Conservation (phyloP, 2,797 vertebrate species). For the Peromyscus attwateri region DNA sequence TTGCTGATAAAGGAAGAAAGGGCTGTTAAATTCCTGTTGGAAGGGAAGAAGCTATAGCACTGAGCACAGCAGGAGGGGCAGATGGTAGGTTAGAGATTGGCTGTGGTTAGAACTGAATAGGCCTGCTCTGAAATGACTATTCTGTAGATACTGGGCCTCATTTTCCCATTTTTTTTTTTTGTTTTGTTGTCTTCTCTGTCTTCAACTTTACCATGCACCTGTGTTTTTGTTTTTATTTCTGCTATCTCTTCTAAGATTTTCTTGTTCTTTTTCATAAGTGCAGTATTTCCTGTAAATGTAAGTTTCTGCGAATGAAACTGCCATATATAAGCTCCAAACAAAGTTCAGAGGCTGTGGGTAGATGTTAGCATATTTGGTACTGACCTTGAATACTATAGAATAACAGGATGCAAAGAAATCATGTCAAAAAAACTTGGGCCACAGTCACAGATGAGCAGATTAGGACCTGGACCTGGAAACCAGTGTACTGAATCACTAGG, state of each 20-base stretch:
- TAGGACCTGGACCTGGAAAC: background rate
- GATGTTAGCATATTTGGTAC: background rate
- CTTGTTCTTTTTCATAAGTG: constrained; percentile 27
- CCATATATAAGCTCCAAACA: background rate
- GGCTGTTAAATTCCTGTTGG: background rate
- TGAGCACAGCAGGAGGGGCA: background rate
- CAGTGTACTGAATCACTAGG: background rate
- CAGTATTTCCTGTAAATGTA: background rate
- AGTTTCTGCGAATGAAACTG: background rate
- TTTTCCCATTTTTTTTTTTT: background rate
- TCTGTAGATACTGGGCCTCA: background rate
- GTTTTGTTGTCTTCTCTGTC: constrained; percentile 16
- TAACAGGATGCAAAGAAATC: background rate
- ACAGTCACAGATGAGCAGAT: background rate
- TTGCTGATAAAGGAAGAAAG: background rate
- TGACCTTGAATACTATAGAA: background rate
- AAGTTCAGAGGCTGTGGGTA: background rate
- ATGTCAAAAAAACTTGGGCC: background rate
- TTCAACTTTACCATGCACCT: constrained; percentile 23
- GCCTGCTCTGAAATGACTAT: background rate
- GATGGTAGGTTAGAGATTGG: background rate
- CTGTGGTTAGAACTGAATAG: background rate
- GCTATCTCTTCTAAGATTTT: constrained; percentile 27
- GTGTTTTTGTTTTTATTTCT: background rate
- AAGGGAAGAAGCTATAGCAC: background rate